Percentiles rank a stretch among this genome's conserved stretches.
These are phyloP conservation scores for Zaprionus taronus DNA, from an alignment of 1,140 invertebrate species.

Conservation along the genomic window DNA sequence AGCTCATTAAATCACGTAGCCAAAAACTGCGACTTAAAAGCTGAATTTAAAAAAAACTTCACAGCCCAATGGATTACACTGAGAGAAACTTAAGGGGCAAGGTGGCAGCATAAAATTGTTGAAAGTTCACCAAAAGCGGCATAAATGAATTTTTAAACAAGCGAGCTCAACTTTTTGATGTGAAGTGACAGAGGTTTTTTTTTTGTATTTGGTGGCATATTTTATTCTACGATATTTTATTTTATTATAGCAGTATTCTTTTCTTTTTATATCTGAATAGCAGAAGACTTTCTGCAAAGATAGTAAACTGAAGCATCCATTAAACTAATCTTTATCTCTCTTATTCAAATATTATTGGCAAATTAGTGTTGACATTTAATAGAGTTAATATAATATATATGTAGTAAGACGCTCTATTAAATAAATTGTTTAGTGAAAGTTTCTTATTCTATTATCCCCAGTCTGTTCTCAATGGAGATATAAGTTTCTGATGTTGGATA, in stretches of 20 bases:
- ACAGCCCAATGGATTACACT: constrained; percentile 8
- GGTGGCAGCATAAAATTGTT: neutral
- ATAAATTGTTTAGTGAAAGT: neutral
- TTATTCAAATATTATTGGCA: no score
- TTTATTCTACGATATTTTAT: neutral
- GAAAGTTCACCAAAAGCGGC: neutral
- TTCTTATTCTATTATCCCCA: neutral
- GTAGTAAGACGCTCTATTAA: no score
- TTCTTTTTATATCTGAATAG: no score
- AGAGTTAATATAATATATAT: neutral
- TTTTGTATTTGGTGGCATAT: neutral
- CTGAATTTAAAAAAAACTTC: constrained; percentile 31
- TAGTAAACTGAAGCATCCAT: no score
- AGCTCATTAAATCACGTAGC: constrained; percentile 70
- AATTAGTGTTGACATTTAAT: neutral
- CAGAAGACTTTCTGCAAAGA: no score
- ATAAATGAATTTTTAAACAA: constrained; percentile 1
- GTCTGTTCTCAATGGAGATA: no score
- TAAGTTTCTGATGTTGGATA: no score
- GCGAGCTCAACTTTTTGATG: constrained; percentile 1
- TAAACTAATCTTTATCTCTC: no score
- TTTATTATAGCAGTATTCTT: neutral
- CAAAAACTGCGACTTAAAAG: constrained; percentile 23
- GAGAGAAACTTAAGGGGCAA: neutral
- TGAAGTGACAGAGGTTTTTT: neutral